These are phyloP conservation scores for Schizotus pectinicornis DNA, from an alignment of 2,888 invertebrate species.

Conservation along the genomic window DNA sequence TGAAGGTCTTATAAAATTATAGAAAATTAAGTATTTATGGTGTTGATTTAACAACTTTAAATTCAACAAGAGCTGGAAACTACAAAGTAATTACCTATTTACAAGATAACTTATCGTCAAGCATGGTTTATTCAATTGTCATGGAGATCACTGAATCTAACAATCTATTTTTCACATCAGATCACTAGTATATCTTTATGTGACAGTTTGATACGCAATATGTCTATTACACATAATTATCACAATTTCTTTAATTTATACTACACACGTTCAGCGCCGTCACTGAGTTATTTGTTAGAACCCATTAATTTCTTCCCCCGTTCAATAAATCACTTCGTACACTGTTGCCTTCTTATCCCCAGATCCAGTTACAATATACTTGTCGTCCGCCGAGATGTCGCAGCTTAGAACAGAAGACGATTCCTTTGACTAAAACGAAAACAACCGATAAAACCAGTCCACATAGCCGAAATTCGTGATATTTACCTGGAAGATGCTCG, in stretches of 20 bases:
- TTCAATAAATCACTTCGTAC: slow-evolving; percentile 91
- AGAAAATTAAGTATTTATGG: slow-evolving; percentile 41
- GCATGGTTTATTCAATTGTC: slow-evolving; percentile 47
- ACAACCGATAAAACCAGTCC: slow-evolving; percentile 2
- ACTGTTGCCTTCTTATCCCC: slow-evolving; percentile 97
- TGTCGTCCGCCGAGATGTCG: slow-evolving; percentile 96
- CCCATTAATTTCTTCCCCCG: neutral
- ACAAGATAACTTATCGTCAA: slow-evolving; percentile 34
- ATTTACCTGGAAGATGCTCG: slow-evolving; percentile 89
- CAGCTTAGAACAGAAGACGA: slow-evolving; percentile 95
- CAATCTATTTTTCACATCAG: slow-evolving; percentile 46
- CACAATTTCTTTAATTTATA: slow-evolving; percentile 47
- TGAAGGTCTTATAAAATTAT: slow-evolving; percentile 32
- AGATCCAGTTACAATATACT: slow-evolving; percentile 95
- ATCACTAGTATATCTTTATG: slow-evolving; percentile 45
- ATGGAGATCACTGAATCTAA: slow-evolving; percentile 55
- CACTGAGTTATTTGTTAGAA: slow-evolving; percentile 8
- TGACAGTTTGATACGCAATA: slow-evolving; percentile 35
- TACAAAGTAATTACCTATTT: slow-evolving; percentile 28
- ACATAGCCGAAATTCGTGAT: slow-evolving; percentile 3
- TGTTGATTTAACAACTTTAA: slow-evolving; percentile 23
- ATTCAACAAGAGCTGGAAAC: slow-evolving; percentile 30
- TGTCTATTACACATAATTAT: slow-evolving; percentile 53
- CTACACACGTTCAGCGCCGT: slow-evolving; percentile 34
- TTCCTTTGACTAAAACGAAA: slow-evolving; percentile 78